Base-by-base conservation (phyloP, 1,140 invertebrate species). In the Octopus bimaculoides region DNA sequence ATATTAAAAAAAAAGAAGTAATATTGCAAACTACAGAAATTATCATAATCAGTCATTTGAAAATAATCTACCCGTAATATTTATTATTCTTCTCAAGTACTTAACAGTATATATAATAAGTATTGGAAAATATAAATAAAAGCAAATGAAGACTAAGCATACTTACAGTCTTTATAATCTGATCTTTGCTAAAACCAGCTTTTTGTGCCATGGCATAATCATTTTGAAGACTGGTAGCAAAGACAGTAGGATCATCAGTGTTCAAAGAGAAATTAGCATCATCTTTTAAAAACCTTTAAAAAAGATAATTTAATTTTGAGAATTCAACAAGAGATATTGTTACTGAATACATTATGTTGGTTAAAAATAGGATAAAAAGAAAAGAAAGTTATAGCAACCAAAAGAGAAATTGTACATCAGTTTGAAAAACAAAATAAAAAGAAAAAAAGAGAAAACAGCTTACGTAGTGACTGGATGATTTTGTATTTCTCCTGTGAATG, bases 201-300 rank as follows among this genome's bases (percentile, higher is more conserved):
- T 88, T 82, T 41, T 85, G 80, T 0, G 82, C 81, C 75, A 93
- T 84, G 20, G 85, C 77, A 82, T 92, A 92, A 83, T 93, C 93
- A 76, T 91, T 89, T 9, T 88, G 84, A 20, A 93, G 81, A 20
- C 85, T 85, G 10, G 90, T 90, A 69, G 89, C 89, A 53, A 92
- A 92, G 26, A 93, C 84, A 6, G 91, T 91, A 3, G 93, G 91
- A 84, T 93, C 93, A 86, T 93, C 93, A 9, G 92, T 92, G 82
- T 89, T 93, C 66, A 94, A 89, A 14, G 93, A 93, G 81, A 93
- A 93, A 82, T 92, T 93, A 5, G 89, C 91, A 6, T 87, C 86
- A 86, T 94, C 93, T 77, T 92, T 85, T n/a, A 91, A 91, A 87
- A 93, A 93, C 83, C 91, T 92, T 78, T 8, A 79, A 80, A 17